Evolutionary conservation across 2,888 invertebrate species (phyloP).

Genomic region (Smittia sp.): DNA sequence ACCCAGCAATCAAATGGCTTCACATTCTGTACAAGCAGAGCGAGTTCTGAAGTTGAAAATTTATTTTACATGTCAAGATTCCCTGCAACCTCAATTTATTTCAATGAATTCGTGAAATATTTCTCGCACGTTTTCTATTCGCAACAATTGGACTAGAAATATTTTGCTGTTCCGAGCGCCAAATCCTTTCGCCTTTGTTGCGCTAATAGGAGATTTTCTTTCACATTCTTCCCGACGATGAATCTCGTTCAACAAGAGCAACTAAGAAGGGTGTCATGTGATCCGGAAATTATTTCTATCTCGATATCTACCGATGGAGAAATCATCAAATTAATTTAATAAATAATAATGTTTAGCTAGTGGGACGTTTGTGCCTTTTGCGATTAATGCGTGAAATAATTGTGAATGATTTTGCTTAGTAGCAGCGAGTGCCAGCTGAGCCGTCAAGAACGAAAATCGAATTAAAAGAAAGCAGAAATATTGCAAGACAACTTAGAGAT

Average conservation of each 20-base stretch:
- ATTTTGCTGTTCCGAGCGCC: neutral
- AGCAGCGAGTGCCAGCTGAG: neutral
- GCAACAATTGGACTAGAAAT: constrained; percentile 25
- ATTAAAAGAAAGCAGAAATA: constrained; percentile 26
- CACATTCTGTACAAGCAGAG: too few species aligned
- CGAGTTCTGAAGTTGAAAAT: neutral
- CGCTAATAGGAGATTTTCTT: neutral
- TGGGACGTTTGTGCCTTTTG: neutral
- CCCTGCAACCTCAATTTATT: neutral
- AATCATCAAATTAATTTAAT: constrained; percentile 31
- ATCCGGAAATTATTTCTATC: constrained; percentile 34
- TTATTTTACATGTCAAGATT: neutral
- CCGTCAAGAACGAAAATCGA: constrained; percentile 28
- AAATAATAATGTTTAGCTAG: constrained; percentile 19
- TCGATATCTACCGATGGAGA: neutral
- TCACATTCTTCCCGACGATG: neutral
- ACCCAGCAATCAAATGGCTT: too few species aligned
- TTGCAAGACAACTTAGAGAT: neutral
- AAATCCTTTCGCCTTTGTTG: constrained; percentile 19
- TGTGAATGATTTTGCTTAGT: constrained; percentile 13
- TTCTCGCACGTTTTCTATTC: constrained; percentile 28
- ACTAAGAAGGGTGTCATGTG: constrained; percentile 27
- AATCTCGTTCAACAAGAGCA: neutral
- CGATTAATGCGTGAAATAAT: constrained; percentile 10
- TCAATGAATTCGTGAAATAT: constrained; percentile 10